Base-by-base conservation (phyloP, 2,113 vertebrate species). In the Aplodontia rufa region DNA sequence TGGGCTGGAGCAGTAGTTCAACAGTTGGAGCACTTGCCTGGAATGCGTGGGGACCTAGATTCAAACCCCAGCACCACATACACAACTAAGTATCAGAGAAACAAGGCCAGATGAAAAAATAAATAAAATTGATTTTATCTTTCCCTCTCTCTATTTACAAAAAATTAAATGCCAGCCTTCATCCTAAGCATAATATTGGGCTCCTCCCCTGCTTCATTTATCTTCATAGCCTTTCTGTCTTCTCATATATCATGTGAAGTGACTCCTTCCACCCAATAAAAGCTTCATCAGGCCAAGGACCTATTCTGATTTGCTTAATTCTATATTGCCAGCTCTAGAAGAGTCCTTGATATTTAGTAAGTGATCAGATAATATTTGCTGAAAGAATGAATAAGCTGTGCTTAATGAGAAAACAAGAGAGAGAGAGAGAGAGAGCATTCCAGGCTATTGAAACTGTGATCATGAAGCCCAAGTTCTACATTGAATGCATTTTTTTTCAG, bases 291-390 rank as follows among this genome's bases (percentile, higher is more conserved):
- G 37, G 37, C 24, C 55, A 87, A 28, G 24, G 49, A 68, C 20
- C 28, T 82, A 60, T 87, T 82, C 13, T 83, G 40, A 45, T 74
- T 49, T 82, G 30, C 47, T 95, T 78, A 35, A 28, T 76, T 96
- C 35, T 85, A 6, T 76, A 87, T 64, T 26, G 11, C 40, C 35
- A 87, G 47, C 5, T 69, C 26, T 10, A 64, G 58, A 91, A 87
- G 22, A 80, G 51, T 66, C 62, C 66, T 66, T 78, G 60, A 58
- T 26, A 40, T 89, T 51, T 26, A 19, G 16, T 69, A 88, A 51
- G 47, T 72, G n/a, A 22, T 94, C 13, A 62, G 81, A 87, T 95
- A 93, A 89, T 45, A 93, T 82, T 86, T 76, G 12, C 30, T 81
- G 10, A 88, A 93, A 87, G 53, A 91, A 93, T 24, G 16, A 96